Evolutionary conservation across 2,113 vertebrate species (phyloP).

Genomic region (Seriola rivoliana): DNA sequence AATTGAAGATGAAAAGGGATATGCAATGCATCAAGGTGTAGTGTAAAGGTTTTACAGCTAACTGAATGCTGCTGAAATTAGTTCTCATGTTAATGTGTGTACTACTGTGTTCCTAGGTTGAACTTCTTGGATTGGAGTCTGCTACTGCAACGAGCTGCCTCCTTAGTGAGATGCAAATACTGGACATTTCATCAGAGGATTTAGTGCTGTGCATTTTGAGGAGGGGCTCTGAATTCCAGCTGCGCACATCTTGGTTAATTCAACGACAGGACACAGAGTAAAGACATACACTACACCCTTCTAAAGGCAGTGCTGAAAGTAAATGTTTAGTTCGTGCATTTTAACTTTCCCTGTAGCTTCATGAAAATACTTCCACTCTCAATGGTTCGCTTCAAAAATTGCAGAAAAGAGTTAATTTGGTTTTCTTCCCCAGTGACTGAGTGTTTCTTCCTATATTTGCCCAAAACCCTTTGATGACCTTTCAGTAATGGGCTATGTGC

Average conservation of each 20-base stretch:
- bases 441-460: conserved; percentile 42
- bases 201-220: conserved; percentile 63
- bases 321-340: conserved; percentile 22
- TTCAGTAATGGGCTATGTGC: conserved; percentile 65
- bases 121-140: conserved; percentile 31
- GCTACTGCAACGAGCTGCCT: conserved; percentile 1
- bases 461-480: conserved; percentile 75
- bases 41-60: background rate
- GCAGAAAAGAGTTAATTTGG: conserved; percentile 43
- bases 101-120: conserved; percentile 6
- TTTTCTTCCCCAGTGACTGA: conserved; percentile 42
- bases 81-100: conserved; percentile 3
- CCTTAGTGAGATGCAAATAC: conserved; percentile 40
- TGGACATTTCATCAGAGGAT: conserved; percentile 49
- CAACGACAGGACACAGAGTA: conserved; percentile 2
- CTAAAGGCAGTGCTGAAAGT: conserved; percentile 27
- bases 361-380: conserved; percentile 42
- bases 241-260: conserved; percentile 39
- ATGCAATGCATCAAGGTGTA: background rate
- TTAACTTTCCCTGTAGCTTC: conserved; percentile 28
- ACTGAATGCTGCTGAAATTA: conserved; percentile 32
- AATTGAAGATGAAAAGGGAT: conserved; percentile 4
- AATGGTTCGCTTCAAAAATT: conserved; percentile 50
- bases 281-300: conserved; percentile 27
- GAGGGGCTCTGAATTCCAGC: conserved; percentile 56